Evolutionary conservation across 2,113 vertebrate genomes (phyloP), one percentile per base, ranked within the genome.

Genomic region (Nymphicus hollandicus): DNA sequence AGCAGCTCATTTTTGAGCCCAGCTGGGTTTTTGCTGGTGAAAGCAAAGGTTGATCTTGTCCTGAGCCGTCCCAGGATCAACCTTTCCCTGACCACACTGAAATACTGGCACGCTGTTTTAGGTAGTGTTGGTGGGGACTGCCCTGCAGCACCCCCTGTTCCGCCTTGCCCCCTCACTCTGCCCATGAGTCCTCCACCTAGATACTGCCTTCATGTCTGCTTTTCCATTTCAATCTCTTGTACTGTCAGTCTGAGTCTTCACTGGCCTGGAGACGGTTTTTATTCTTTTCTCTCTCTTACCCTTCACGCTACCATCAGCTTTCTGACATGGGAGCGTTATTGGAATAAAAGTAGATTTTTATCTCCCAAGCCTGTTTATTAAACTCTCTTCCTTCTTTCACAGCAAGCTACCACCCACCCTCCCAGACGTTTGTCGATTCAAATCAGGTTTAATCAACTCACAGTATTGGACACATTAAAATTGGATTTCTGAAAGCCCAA

Each of bases 401-500:
- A 72, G 55, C 0, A 15, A 74, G 80, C 47, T 79, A 3, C 86
- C 81, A 35, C 78, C 89, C 93, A 64, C 77, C 70, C 69, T 58
- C 70, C 78, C 0, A 7, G 87, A 77, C 25, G 7, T 93, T 73
- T 93, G 94, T 91, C 53, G 88, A 94, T 96, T 97, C 93, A 97
- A 96, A 97, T 97, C 96, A 91, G 93, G 71, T 95, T 96, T 96
- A 96, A 96, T 97, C 95, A 96, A 66, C 93, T 91, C 87, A 22
- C 81, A 72, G 77, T 88, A 97, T 63, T 95, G 89, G 95, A 93
- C 87, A 53, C 63, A 80, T 91, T 77, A 91, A 96, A 97, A 97
- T 94, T 96, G 95, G 89, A 91, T 97, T 96, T 94, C 41, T 96
- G 87, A 69, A 72, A 83, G 94, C 81, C 91, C 96, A 96, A 95